phyloP scores from a whole-genome alignment of 2,797 vertebrate species.

The Glyptemys insculpta region DNA sequence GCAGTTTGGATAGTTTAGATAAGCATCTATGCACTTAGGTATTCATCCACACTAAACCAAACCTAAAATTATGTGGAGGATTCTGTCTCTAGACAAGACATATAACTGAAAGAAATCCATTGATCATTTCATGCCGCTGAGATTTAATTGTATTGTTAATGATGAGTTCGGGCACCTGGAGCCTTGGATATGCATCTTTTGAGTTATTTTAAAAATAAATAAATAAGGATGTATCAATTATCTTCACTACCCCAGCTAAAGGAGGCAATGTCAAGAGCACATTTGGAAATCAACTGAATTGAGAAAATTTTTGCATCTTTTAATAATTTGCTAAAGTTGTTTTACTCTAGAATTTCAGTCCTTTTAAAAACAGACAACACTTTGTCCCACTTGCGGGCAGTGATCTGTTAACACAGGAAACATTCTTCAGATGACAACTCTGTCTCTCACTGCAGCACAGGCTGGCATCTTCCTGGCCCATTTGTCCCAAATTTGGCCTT shows the following conservation, averaged over 20 bases:
- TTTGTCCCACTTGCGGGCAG: neutral
- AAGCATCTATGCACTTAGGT: neutral
- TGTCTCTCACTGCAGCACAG: neutral
- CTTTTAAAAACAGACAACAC: neutral
- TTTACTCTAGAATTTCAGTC: neutral
- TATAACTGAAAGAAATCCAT: conserved; percentile 7
- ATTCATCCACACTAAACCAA: conserved; percentile 47
- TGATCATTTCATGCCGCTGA: neutral
- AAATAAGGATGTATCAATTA: neutral
- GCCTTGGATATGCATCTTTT: neutral
- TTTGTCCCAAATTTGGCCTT: conserved; percentile 25
- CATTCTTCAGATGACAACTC: neutral
- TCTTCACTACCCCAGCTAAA: neutral
- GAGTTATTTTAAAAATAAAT: neutral
- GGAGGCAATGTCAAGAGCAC: neutral
- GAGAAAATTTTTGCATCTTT: neutral
- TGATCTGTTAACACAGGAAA: conserved; percentile 21
- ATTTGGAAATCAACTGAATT: neutral
- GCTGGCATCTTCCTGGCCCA: neutral
- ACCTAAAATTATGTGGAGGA: neutral
- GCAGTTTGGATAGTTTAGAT: conserved; percentile 22
- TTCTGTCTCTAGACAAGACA: neutral
- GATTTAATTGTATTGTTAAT: neutral
- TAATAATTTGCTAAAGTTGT: neutral
- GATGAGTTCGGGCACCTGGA: fast-evolving